A percentile compares a stretch with the other conserved stretches of the same genome.
These are phyloP conservation scores for Ophioninae sp. DNA, from an alignment of 2,888 invertebrate species.

Conservation along the genomic window DNA sequence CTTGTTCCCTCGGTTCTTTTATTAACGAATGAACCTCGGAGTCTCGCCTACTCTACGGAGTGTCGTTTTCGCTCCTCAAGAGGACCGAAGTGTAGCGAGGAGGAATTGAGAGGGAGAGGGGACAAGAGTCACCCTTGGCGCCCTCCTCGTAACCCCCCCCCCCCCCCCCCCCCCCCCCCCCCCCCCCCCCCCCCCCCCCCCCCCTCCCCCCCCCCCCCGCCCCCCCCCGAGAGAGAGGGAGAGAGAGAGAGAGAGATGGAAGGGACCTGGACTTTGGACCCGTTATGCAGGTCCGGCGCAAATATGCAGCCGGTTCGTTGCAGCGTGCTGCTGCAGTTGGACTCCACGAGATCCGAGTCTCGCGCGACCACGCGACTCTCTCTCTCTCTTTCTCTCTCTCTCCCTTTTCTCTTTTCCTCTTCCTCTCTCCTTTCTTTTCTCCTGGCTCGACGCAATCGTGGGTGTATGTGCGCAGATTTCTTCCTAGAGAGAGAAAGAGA, in stretches of 20 bases:
- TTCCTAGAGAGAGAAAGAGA: no score
- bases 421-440: constrained; percentile 32
- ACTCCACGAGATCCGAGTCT: constrained; percentile 40
- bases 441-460: constrained; percentile 4
- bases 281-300: constrained; percentile 72
- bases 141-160: neutral
- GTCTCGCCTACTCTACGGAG: neutral
- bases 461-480: neutral
- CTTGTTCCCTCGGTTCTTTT: neutral
- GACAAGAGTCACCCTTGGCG: neutral
- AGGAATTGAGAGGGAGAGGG: constrained; percentile 5
- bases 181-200: no score
- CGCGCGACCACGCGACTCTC: constrained; percentile 46
- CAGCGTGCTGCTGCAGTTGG: constrained; percentile 29
- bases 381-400: constrained; percentile 36
- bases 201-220: no score
- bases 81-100: constrained; percentile 8
- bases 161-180: no score
- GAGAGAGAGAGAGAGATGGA: constrained; percentile 36
- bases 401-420: constrained; percentile 31
- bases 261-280: constrained; percentile 68
- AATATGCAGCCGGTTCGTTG: constrained; percentile 72
- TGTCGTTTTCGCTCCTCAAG: constrained; percentile 14
- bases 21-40: neutral
- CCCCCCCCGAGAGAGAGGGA: constrained; percentile 2